Percentiles rank a stretch among this genome's conserved stretches.
Conservation (phyloP, 2,797 vertebrate genomes). For the Myotis daubentonii region DNA sequence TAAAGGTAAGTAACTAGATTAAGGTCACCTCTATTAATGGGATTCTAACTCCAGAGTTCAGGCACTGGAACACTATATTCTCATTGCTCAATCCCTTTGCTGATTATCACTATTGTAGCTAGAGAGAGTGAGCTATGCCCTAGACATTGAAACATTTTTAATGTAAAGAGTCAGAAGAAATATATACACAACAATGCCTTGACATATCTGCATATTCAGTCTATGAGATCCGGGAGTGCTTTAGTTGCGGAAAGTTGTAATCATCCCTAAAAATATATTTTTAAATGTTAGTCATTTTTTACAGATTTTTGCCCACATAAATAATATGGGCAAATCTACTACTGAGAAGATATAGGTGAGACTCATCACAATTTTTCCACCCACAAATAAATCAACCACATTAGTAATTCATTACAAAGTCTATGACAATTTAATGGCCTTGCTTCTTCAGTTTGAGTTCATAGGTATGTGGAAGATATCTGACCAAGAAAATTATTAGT, state of each 20-base stretch:
- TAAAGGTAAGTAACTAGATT: neutral
- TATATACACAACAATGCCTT: neutral
- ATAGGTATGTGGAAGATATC: neutral
- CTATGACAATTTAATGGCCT: neutral
- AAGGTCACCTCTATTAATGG: neutral
- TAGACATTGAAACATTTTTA: neutral
- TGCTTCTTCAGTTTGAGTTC: neutral
- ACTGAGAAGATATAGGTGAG: neutral
- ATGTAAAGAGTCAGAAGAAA: neutral
- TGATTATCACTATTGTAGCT: neutral
- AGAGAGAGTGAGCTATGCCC: neutral
- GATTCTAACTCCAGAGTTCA: neutral
- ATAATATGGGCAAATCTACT: too few species aligned
- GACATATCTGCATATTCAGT: too few species aligned
- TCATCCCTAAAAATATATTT: neutral
- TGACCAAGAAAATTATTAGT: neutral
- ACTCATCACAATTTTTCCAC: neutral
- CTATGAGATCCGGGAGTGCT: neutral
- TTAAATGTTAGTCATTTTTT: neutral
- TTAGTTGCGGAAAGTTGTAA: neutral
- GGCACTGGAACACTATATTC: neutral
- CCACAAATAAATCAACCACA: neutral
- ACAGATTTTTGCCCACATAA: neutral
- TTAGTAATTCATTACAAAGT: neutral
- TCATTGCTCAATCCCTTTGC: neutral